phyloP scores from a whole-genome alignment of 2,888 invertebrate genomes.

The Labia minor region DNA sequence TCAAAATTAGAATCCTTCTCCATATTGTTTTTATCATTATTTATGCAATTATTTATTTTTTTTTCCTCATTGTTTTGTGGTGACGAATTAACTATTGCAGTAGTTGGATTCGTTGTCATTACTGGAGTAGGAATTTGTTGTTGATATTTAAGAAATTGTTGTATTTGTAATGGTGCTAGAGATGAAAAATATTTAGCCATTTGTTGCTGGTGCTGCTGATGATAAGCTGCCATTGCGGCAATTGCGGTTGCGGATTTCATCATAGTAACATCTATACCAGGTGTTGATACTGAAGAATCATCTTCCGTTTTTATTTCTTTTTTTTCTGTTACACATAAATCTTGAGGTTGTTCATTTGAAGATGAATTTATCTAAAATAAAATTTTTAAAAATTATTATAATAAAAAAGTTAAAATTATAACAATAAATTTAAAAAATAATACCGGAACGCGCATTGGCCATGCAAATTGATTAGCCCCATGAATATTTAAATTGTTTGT shows the following conservation, averaged over 20 bases:
- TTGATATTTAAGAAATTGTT: not conserved
- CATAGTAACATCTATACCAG: not conserved
- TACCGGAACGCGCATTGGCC: not conserved
- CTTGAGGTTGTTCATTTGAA: not conserved
- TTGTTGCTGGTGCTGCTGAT: not conserved
- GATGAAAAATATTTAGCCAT: not conserved
- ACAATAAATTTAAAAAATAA: too few species aligned
- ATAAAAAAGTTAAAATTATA: not conserved
- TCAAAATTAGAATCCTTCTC: not conserved
- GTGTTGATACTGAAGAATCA: not conserved
- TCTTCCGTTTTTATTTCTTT: not conserved
- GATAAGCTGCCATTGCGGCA: not conserved
- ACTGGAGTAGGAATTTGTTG: not conserved
- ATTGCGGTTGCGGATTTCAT: not conserved
- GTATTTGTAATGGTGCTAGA: not conserved
- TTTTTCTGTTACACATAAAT: not conserved
- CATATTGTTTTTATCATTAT: not conserved
- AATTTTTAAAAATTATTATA: not conserved
- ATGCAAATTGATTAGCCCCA: not conserved
- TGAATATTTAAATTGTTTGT: not conserved
- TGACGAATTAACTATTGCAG: not conserved
- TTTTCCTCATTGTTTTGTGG: not conserved
- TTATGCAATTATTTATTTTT: constrained; percentile 1
- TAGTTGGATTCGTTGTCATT: not conserved
- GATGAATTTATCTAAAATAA: not conserved